Base-by-base conservation (phyloP, 2,113 vertebrate species). In the Chascanopsetta lugubris region DNA sequence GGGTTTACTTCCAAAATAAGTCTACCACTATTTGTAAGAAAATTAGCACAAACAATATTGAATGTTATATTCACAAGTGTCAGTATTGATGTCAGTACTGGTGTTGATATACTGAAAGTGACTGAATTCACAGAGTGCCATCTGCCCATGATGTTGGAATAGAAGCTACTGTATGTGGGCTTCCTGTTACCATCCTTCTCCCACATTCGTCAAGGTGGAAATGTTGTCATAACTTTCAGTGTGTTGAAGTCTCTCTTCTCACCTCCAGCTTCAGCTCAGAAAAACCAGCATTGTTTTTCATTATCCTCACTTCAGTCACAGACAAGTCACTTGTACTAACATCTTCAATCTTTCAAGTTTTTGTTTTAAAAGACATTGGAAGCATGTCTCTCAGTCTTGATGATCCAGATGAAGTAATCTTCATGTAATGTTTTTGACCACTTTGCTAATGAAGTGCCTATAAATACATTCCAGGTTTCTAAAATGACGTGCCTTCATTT, bases 391-490 rank as follows among this genome's bases (percentile, higher is more conserved):
- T 24, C 64, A 69, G 61, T 80, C 63, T 56, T 34, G 46, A n/a
- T 21, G 69, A 61, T 54, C 24, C 24, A 32, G 75, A 64, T 61
- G 11, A 54, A 61, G 42, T 58, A 72, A 62, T 50, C 18, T 9
- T 69, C 45, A n/a, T n/a, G n/a, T n/a, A n/a, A n/a, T n/a, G n/a
- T 68, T 42, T 73, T 70, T 66, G 47, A 78, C 79, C 61, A 61
- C 64, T 50, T n/a, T 47, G 13, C 40, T 60, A 48, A 22, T 77
- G 59, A 94, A 83, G 93, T 95, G 93, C 93, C 94, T 94, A 83
- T 90, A 83, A 91, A 94, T 90, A 95, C 94, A 96, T 96, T 96
- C 94, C 94, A 93, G 91, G 91, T 83, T 78, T 79, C 90, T 88
- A 85, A 70, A 22, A 61, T 47, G 51, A 75, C 58, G 57, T 82